Evolutionary conservation across 2,888 invertebrate genomes (phyloP).

Genomic region (Exephanes ischioxanthus): DNA sequence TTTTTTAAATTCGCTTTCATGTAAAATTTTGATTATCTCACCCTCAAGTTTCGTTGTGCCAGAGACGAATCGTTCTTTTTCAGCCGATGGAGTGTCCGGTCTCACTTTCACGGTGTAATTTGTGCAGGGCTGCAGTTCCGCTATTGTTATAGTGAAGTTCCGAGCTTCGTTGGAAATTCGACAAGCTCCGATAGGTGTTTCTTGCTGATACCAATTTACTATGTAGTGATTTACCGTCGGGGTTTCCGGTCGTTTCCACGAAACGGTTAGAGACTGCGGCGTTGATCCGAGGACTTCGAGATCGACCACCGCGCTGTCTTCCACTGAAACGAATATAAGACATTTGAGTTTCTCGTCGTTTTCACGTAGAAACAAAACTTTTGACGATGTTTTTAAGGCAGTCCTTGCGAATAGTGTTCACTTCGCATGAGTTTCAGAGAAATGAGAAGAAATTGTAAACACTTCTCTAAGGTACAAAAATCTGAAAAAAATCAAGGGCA

Average conservation of each 20-base stretch:
- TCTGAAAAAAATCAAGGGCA: no score
- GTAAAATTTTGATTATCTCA: neutral
- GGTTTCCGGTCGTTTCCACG: slow-evolving; percentile 60
- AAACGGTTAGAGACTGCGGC: slow-evolving; percentile 56
- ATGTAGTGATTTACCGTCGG: slow-evolving; percentile 42
- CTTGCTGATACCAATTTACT: slow-evolving; percentile 57
- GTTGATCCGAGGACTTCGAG: slow-evolving; percentile 36
- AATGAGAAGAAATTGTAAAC: no score
- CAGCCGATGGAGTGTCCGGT: neutral
- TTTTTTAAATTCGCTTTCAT: neutral
- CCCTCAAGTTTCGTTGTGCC: slow-evolving; percentile 20
- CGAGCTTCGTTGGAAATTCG: slow-evolving; percentile 19
- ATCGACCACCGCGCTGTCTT: slow-evolving; percentile 38
- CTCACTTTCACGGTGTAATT: slow-evolving; percentile 20
- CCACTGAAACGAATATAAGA: slow-evolving; percentile 9
- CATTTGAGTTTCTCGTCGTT: neutral
- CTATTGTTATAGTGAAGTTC: slow-evolving; percentile 32
- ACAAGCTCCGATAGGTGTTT: slow-evolving; percentile 8
- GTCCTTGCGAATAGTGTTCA: no score
- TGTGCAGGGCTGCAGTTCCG: slow-evolving; percentile 5
- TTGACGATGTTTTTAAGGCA: neutral
- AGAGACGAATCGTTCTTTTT: neutral
- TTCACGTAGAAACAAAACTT: neutral
- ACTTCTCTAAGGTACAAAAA: no score
- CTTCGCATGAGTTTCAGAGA: no score